These are phyloP conservation scores for Sebastes trivittatus DNA, from an alignment of 2,797 vertebrate genomes.

Conservation along the genomic window DNA sequence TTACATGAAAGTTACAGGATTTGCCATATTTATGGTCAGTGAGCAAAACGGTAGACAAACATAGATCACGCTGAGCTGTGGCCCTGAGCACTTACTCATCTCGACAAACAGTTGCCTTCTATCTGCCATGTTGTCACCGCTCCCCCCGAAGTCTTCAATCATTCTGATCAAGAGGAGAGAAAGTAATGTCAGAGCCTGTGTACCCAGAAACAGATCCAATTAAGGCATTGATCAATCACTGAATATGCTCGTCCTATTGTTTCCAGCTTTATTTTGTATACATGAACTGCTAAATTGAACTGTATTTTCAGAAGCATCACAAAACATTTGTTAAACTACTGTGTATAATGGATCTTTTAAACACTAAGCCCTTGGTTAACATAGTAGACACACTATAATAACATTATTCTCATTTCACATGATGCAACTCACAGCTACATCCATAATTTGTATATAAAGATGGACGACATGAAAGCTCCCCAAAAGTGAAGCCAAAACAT, in stretches of 20 bases:
- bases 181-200: slow-evolving; percentile 49
- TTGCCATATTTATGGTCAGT: slow-evolving; percentile 38
- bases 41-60: slow-evolving; percentile 32
- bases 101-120: slow-evolving; percentile 99
- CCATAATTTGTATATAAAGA: no score
- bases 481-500: no score
- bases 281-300: background rate
- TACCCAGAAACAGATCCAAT: background rate
- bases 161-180: slow-evolving; percentile 89
- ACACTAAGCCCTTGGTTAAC: background rate
- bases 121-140: slow-evolving; percentile 96
- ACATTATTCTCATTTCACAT: background rate
- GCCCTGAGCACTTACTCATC: slow-evolving; percentile 93
- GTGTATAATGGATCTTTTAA: background rate
- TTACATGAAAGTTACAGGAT: slow-evolving; percentile 38
- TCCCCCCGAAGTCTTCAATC: slow-evolving; percentile 93
- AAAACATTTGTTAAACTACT: background rate
- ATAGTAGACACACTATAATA: background rate
- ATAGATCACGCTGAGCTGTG: slow-evolving; percentile 38
- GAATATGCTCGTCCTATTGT: background rate
- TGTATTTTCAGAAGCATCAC: background rate
- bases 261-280: background rate
- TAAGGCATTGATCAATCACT: background rate
- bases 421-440: background rate
- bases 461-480: fast-evolving